Conservation (phyloP, 2,888 invertebrate genomes). For the Homarus gammarus region DNA sequence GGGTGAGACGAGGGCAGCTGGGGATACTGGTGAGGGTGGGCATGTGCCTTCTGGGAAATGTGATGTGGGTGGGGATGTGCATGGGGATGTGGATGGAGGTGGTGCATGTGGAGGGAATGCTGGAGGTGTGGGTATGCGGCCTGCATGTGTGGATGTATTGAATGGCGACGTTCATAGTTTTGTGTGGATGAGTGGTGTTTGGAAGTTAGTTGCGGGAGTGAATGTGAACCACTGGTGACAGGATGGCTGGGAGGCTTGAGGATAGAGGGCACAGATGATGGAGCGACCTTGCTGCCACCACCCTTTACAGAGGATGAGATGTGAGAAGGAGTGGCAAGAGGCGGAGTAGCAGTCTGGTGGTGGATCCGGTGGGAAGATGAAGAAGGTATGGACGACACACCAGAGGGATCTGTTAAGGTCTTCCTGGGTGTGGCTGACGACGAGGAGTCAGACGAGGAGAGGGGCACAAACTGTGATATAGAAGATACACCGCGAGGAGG, state of each 20-base stretch:
- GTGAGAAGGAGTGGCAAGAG: conserved; percentile 25
- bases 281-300: conserved; percentile 5
- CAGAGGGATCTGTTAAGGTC: conserved; percentile 44
- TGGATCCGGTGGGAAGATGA: conserved; percentile 26
- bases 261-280: conserved; percentile 23
- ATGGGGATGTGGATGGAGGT: neutral
- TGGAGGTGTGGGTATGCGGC: conserved; percentile 1
- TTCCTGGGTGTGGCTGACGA: conserved; percentile 58
- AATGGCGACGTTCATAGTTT: neutral
- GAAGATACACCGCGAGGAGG: conserved; percentile 49
- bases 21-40: conserved; percentile 36
- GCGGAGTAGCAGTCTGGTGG: neutral
- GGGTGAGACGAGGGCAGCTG: conserved; percentile 21
- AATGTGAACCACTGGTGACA: conserved; percentile 28
- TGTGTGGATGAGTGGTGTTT: conserved; percentile 14
- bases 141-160: neutral
- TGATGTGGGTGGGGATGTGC: neutral
- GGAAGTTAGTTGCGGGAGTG: conserved; percentile 12
- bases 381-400: conserved; percentile 27
- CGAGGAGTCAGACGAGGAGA: conserved; percentile 65
- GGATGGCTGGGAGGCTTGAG: conserved; percentile 24
- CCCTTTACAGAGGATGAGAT: conserved; percentile 24
- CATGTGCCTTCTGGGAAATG: conserved; percentile 23
- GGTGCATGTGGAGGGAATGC: neutral
- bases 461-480: conserved; percentile 70